A percentile compares a stretch with the other conserved stretches of the same genome.
Evolutionary conservation across 2,888 invertebrate genomes (phyloP).

Genomic region (Nemapogon koenigi): DNA sequence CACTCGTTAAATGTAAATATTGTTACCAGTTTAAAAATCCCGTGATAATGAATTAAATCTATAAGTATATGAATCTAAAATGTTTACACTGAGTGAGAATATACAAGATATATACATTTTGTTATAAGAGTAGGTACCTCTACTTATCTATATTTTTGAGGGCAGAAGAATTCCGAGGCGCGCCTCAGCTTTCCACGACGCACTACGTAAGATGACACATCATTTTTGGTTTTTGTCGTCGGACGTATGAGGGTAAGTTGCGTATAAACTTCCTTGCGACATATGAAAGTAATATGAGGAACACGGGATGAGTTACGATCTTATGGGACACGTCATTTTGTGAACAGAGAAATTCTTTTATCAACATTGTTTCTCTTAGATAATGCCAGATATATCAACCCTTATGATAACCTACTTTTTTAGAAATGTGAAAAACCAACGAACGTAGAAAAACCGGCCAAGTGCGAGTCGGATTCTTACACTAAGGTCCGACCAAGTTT

Average conservation of each 20-base stretch:
- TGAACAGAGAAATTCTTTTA: conserved; percentile 37
- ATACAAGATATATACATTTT: too few relatives aligned
- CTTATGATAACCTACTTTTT: too few relatives aligned
- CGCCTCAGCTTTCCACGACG: conserved; percentile 5
- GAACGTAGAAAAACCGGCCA: background rate
- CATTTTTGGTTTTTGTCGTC: conserved; percentile 28
- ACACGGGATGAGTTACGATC: conserved; percentile 37
- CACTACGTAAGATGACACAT: conserved; percentile 22
- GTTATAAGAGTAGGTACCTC: conserved; percentile 8
- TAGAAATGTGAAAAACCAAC: background rate
- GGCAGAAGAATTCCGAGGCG: background rate
- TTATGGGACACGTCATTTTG: conserved; percentile 32
- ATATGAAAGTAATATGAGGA: conserved; percentile 36
- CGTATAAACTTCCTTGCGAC: conserved; percentile 26
- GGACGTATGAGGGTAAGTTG: conserved; percentile 21
- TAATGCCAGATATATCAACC: background rate
- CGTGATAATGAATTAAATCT: too few relatives aligned
- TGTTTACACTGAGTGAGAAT: too few relatives aligned
- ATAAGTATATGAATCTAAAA: too few relatives aligned
- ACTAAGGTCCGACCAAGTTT: too few relatives aligned
- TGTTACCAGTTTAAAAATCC: too few relatives aligned
- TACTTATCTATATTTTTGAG: conserved; percentile 1
- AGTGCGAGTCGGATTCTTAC: background rate
- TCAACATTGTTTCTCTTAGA: conserved; percentile 30
- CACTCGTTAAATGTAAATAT: too few relatives aligned